Evolutionary conservation across 92 coral and sea anemone genomes (phyloP).

Genomic region (Galaxea fascicularis): DNA sequence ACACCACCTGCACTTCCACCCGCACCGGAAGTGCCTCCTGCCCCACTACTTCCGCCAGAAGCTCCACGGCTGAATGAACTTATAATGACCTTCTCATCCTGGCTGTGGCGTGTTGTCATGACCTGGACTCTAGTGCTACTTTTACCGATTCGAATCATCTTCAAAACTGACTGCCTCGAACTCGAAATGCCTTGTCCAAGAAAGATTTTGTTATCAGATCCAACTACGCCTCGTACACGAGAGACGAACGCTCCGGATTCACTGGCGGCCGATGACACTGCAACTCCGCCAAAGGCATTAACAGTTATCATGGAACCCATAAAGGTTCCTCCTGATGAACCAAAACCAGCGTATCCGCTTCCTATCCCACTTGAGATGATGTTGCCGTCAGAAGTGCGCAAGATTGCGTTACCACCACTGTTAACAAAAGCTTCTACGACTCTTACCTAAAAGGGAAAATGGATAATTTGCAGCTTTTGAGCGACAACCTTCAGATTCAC

Average conservation of each 20-base stretch:
- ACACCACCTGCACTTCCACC: not conserved
- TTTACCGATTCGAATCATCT: too few species aligned
- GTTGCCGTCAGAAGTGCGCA: slow-evolving; percentile 74
- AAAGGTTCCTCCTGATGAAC: slow-evolving; percentile 11
- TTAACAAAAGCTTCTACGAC: slow-evolving; percentile 84
- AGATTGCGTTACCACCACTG: slow-evolving; percentile 85
- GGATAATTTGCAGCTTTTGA: not conserved
- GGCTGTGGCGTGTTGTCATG: not conserved
- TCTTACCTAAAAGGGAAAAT: slow-evolving; percentile 27
- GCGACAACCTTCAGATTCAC: not conserved
- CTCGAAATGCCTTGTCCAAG: too few species aligned
- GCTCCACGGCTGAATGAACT: slow-evolving; percentile 17
- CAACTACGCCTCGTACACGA: slow-evolving; percentile 1
- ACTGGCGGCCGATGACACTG: not conserved
- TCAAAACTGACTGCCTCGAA: too few species aligned
- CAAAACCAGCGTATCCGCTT: not conserved
- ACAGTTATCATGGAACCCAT: slow-evolving; percentile 25
- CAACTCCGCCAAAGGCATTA: slow-evolving; percentile 9
- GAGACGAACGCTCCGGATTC: not conserved
- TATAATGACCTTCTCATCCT: not conserved
- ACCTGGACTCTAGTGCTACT: not conserved
- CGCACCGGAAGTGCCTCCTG: not conserved
- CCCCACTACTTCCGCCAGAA: slow-evolving; percentile 25
- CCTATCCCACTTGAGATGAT: slow-evolving; percentile 60
- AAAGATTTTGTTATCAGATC: too few species aligned